Conservation (phyloP, 2,797 vertebrate genomes). For the Anabacerthia variegaticeps region DNA sequence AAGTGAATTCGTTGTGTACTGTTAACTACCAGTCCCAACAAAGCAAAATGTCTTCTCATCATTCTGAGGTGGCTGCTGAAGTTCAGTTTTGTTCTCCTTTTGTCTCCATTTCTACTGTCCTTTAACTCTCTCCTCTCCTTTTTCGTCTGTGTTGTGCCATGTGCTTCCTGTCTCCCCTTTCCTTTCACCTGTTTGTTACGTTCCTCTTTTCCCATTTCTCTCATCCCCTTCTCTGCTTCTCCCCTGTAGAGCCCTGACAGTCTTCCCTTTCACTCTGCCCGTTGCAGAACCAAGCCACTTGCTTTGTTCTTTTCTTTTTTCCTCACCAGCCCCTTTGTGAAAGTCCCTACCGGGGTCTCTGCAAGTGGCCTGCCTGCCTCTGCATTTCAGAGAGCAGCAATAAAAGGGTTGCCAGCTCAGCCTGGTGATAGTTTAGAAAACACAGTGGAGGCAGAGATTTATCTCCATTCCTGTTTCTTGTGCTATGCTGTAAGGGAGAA, state of each 20-base stretch:
- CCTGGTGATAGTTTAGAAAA: not conserved
- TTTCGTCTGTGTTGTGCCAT: not conserved
- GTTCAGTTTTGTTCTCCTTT: not conserved
- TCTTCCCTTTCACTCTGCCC: not conserved
- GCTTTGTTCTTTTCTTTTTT: slow-evolving; percentile 4
- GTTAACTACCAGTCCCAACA: not conserved
- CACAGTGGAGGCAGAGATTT: not conserved
- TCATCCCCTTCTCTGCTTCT: not conserved
- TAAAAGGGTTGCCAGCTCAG: not conserved
- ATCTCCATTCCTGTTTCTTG: not conserved
- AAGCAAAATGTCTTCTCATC: not conserved
- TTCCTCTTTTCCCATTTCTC: not conserved
- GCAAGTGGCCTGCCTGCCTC: fast-evolving
- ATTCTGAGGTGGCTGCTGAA: not conserved
- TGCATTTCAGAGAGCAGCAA: not conserved
- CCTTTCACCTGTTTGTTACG: not conserved
- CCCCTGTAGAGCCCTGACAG: not conserved
- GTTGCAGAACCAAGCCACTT: not conserved
- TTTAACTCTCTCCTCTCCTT: not conserved
- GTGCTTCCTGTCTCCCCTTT: not conserved
- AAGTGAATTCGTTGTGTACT: not conserved
- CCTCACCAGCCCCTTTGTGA: not conserved
- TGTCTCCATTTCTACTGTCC: not conserved
- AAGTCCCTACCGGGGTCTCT: not conserved
- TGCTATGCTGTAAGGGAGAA: not conserved